These are phyloP conservation scores for Batillaria attramentaria DNA, from an alignment of 1,140 invertebrate genomes.

Conservation along the genomic window DNA sequence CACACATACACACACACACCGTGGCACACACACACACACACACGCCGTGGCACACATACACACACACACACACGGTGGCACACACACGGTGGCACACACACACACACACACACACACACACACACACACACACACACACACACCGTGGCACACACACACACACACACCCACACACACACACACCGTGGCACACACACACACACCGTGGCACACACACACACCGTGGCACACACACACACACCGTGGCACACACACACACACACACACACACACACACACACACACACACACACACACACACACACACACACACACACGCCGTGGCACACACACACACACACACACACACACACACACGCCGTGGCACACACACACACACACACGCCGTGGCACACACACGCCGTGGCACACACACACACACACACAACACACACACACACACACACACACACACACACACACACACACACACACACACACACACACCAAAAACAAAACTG, in stretches of 20 bases:
- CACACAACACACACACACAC: neutral
- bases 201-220: neutral
- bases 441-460: constrained; percentile 14
- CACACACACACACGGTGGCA: neutral
- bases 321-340: neutral
- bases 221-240: neutral
- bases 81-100: neutral
- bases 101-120: neutral
- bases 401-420: neutral
- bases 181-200: neutral
- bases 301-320: neutral
- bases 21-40: too few relatives aligned
- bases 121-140: neutral
- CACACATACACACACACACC: too few relatives aligned
- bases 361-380: neutral
- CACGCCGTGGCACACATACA: neutral
- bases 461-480: constrained; percentile 14
- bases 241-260: neutral
- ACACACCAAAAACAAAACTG: constrained; percentile 6
- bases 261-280: constrained; percentile 13
- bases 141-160: neutral
- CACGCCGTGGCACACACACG: neutral
- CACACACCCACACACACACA: neutral
- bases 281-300: too few relatives aligned
- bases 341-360: neutral